Conservation (phyloP, 2,113 vertebrate species). For the Centropus bengalensis region DNA sequence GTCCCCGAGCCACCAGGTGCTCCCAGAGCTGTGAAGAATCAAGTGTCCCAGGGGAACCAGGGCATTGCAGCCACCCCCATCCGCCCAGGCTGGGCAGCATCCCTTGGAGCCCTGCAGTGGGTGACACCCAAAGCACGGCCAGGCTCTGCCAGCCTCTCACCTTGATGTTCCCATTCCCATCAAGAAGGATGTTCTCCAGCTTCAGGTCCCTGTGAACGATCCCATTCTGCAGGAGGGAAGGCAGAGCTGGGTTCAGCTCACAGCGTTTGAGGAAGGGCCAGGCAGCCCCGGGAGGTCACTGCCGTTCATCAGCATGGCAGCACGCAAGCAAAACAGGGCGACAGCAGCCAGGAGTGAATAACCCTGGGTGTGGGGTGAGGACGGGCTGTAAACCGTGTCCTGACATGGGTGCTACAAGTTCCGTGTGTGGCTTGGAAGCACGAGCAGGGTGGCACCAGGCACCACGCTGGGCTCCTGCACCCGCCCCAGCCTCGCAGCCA, state of each 20-base stretch:
- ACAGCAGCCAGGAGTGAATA: neutral
- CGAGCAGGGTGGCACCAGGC: accelerated
- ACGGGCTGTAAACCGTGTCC: neutral
- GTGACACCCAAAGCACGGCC: accelerated
- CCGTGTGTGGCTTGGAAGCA: accelerated
- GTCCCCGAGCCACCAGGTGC: neutral
- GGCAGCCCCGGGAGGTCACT: neutral
- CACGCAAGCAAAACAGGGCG: accelerated
- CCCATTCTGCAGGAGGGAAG: slow-evolving; percentile 81
- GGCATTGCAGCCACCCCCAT: accelerated
- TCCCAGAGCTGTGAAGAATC: neutral
- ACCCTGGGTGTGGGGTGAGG: neutral
- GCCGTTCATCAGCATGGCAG: accelerated
- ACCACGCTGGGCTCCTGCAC: neutral
- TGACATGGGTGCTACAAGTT: neutral
- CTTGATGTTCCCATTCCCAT: slow-evolving; percentile 90
- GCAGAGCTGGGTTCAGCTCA: neutral
- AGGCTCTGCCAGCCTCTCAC: slow-evolving; percentile 68
- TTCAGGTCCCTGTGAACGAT: slow-evolving; percentile 97
- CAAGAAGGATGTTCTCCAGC: slow-evolving; percentile 96
- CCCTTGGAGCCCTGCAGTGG: too few species aligned
- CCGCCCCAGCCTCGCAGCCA: neutral
- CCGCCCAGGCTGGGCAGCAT: accelerated
- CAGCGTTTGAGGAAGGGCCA: neutral
- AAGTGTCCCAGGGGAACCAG: accelerated